Evolutionary conservation across 2,888 invertebrate species (phyloP).

Genomic region (Philereme vetulata): DNA sequence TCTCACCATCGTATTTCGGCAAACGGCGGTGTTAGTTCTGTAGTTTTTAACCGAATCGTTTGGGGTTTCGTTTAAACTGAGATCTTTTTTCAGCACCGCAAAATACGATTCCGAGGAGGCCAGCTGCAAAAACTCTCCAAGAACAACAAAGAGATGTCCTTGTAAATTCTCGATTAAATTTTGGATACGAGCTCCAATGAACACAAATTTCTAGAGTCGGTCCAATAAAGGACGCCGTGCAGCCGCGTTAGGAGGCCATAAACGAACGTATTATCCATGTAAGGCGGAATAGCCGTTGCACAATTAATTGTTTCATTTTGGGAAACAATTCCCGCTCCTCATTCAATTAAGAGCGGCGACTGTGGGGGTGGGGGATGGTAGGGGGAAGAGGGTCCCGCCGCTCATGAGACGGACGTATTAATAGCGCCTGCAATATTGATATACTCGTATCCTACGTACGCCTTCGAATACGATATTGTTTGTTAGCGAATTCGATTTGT

Average conservation of each 20-base stretch:
- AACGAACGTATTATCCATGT: constrained; percentile 84
- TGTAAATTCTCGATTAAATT: constrained; percentile 82
- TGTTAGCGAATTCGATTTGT: constrained; percentile 83
- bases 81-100: constrained; percentile 63
- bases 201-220: constrained; percentile 83
- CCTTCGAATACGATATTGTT: constrained; percentile 82
- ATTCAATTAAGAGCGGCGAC: constrained; percentile 84
- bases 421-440: constrained; percentile 84
- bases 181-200: constrained; percentile 81
- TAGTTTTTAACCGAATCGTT: constrained; percentile 51
- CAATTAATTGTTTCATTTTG: constrained; percentile 85
- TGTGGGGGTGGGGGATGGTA: constrained; percentile 57
- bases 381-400: constrained; percentile 60
- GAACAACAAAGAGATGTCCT: constrained; percentile 74
- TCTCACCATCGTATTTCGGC: constrained; percentile 44
- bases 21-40: constrained; percentile 45
- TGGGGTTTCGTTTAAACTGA: constrained; percentile 55
- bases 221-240: constrained; percentile 82
- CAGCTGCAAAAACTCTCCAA: constrained; percentile 73
- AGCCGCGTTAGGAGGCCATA: constrained; percentile 83
- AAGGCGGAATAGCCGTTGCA: constrained; percentile 84
- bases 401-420: constrained; percentile 84
- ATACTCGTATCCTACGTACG: constrained; percentile 80
- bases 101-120: constrained; percentile 60
- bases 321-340: constrained; percentile 85